These are phyloP conservation scores for Cantharis flavilabris DNA, from an alignment of 2,888 invertebrate species.

Conservation along the genomic window DNA sequence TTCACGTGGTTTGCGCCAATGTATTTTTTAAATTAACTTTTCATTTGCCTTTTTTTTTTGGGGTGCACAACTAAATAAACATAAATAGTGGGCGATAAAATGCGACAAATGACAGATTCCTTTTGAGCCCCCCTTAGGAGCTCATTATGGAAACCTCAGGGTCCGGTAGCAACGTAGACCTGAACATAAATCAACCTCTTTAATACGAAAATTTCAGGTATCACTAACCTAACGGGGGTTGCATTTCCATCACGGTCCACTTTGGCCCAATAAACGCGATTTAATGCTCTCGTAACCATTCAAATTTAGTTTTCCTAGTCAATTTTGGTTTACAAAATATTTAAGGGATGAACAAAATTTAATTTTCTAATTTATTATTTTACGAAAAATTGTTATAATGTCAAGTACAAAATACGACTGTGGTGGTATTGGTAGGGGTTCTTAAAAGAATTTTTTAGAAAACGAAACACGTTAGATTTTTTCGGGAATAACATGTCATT, in stretches of 20 bases:
- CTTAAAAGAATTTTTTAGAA: background rate
- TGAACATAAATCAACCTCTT: constrained; percentile 47
- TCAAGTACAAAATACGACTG: background rate
- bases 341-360: background rate
- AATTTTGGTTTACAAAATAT: background rate
- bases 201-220: constrained; percentile 42
- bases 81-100: constrained; percentile 49
- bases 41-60: background rate
- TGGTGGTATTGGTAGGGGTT: constrained; percentile 9
- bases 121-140: constrained; percentile 39
- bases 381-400: background rate
- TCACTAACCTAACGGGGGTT: constrained; percentile 15
- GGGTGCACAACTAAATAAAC: constrained; percentile 34
- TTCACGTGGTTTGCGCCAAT: background rate
- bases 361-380: background rate
- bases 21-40: background rate
- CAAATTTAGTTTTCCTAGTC: background rate
- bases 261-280: background rate
- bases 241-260: constrained; percentile 6
- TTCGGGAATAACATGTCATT: constrained; percentile 20
- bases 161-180: constrained; percentile 44
- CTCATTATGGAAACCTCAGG: constrained; percentile 40
- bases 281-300: background rate
- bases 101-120: constrained; percentile 51
- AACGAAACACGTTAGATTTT: constrained; percentile 14